Evolutionary conservation across 2,797 vertebrate genomes (phyloP).

Genomic region (Selene dorsalis): DNA sequence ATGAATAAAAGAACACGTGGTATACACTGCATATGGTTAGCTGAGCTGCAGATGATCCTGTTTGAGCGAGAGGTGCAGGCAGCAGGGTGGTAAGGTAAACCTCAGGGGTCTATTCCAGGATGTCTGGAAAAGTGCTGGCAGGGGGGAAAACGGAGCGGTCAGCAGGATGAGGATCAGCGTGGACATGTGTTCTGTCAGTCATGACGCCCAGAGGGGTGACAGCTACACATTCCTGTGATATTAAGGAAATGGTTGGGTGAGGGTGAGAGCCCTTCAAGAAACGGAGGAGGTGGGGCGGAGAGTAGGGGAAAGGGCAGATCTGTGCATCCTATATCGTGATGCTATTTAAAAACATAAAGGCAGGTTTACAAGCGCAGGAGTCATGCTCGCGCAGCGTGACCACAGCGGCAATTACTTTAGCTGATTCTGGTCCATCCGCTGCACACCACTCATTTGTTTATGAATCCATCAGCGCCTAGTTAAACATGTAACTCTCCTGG

Average conservation of each 20-base stretch:
- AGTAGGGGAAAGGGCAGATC: slow-evolving; percentile 8
- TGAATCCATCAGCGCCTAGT: slow-evolving; percentile 66
- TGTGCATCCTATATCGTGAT: not conserved
- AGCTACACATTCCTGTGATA: slow-evolving; percentile 46
- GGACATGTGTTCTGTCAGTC: slow-evolving; percentile 79
- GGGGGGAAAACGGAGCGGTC: slow-evolving; percentile 69
- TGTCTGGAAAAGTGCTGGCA: slow-evolving; percentile 63
- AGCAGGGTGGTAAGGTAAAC: slow-evolving; percentile 60
- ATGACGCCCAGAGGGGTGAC: slow-evolving; percentile 45
- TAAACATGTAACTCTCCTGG: slow-evolving; percentile 58
- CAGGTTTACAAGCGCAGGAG: slow-evolving; percentile 35
- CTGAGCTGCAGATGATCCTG: slow-evolving; percentile 41
- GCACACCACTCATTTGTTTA: slow-evolving; percentile 71
- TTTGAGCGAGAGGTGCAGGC: slow-evolving; percentile 17
- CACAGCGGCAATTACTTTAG: slow-evolving; percentile 35
- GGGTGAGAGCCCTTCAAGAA: not conserved
- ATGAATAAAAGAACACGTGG: slow-evolving; percentile 53
- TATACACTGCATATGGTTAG: slow-evolving; percentile 9
- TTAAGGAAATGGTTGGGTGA: slow-evolving; percentile 11
- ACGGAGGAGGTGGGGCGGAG: not conserved
- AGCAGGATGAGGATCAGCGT: slow-evolving; percentile 71
- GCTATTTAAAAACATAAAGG: slow-evolving; percentile 43
- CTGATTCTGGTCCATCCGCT: slow-evolving; percentile 45
- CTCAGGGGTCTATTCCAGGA: slow-evolving; percentile 67
- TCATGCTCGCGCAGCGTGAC: slow-evolving; percentile 39